Conservation (phyloP, 1,140 invertebrate genomes). For the Pomacea maculata region DNA sequence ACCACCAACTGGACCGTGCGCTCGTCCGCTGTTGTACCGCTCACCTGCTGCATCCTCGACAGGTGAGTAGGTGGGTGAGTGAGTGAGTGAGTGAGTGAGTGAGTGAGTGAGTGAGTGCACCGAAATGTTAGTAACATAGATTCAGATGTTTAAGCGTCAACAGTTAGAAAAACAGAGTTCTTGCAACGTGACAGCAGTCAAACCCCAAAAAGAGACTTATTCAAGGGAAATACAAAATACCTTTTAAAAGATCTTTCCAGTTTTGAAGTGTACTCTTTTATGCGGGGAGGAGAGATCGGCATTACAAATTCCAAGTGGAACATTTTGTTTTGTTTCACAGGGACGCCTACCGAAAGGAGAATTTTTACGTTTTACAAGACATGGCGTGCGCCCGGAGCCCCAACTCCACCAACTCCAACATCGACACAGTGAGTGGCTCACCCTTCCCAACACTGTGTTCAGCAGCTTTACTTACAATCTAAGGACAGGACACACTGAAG, state of each 20-base stretch:
- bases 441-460: neutral
- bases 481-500: too few species aligned
- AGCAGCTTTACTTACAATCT: too few species aligned
- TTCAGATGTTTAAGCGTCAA: neutral
- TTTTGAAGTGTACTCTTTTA: neutral
- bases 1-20: slow-evolving; percentile 11
- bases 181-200: too few species aligned
- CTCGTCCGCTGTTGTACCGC: neutral
- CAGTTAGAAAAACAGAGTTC: too few species aligned
- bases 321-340: neutral
- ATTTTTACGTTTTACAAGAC: neutral
- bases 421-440: neutral
- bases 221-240: neutral
- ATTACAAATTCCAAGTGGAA: neutral
- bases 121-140: neutral
- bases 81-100: neutral
- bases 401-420: slow-evolving; percentile 8
- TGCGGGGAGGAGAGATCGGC: too few species aligned
- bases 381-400: neutral
- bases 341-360: neutral
- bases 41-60: slow-evolving; percentile 15
- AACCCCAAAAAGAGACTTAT: neutral
- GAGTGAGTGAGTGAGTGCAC: neutral
- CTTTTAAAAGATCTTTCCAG: neutral
- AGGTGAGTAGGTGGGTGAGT: neutral